Evolutionary conservation across 2,888 invertebrate genomes (phyloP).

Genomic region (Lutraria lutraria): DNA sequence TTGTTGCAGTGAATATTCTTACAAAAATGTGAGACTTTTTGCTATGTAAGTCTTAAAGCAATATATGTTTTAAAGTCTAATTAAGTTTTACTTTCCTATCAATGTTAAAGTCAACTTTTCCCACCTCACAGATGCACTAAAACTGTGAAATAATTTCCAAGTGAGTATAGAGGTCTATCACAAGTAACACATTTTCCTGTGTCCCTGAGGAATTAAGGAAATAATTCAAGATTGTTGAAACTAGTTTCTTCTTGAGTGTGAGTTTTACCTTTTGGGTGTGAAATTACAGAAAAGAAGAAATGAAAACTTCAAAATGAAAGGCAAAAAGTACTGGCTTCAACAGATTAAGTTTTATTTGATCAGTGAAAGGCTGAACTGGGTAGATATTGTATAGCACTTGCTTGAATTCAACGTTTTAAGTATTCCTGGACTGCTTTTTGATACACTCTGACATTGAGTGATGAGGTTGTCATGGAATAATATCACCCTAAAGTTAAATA

Average conservation of each 20-base stretch:
- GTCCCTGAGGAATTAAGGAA: conserved; percentile 7
- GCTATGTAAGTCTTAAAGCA: neutral
- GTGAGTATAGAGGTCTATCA: neutral
- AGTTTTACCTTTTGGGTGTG: neutral
- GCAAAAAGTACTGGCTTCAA: neutral
- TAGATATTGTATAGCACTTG: neutral
- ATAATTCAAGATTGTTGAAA: neutral
- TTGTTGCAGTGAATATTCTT: neutral
- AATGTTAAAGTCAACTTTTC: neutral
- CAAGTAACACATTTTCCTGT: neutral
- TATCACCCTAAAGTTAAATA: conserved; percentile 11
- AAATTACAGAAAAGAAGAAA: neutral
- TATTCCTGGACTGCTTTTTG: neutral
- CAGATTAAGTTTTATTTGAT: neutral
- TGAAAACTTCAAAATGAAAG: neutral
- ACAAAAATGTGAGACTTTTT: neutral
- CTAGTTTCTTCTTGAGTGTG: neutral
- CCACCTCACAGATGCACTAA: neutral
- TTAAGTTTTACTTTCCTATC: neutral
- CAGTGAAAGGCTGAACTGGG: neutral
- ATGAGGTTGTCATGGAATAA: neutral
- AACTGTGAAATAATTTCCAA: neutral
- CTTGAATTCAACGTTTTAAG: neutral
- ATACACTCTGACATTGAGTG: conserved; percentile 8
- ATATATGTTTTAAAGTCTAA: neutral